These are phyloP conservation scores for Cebus imitator DNA, from an alignment of 2,113 vertebrate genomes.

Conservation along the genomic window DNA sequence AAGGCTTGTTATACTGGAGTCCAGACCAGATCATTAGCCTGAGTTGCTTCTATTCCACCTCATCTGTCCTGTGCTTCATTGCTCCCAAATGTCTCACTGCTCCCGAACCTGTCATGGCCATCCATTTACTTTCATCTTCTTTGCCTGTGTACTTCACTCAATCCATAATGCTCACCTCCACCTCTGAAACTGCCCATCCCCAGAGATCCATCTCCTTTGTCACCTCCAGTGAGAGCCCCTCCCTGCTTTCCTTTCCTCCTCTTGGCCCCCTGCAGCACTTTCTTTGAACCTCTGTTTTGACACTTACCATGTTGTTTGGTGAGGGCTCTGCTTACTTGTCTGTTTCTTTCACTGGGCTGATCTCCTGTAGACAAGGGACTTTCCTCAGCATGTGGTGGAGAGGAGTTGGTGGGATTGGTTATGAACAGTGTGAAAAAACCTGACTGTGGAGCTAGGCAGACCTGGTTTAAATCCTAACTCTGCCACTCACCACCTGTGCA, in stretches of 20 bases:
- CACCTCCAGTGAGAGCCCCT: background rate
- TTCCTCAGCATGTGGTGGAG: background rate
- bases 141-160: background rate
- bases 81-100: background rate
- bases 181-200: background rate
- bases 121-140: background rate
- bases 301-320: background rate
- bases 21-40: background rate
- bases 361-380: background rate
- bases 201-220: background rate
- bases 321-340: background rate
- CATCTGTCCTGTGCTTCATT: background rate
- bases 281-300: background rate
- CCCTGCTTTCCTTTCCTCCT: background rate
- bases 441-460: background rate
- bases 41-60: background rate
- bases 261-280: background rate
- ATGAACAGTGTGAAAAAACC: background rate
- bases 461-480: background rate
- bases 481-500: background rate
- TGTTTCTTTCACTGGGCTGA: background rate
- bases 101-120: background rate
- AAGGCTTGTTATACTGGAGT: background rate
- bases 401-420: background rate
- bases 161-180: background rate